Evolutionary conservation across 2,888 invertebrate species (phyloP), one percentile per base, ranked within the genome.

Genomic region (Lypha dubia): DNA sequence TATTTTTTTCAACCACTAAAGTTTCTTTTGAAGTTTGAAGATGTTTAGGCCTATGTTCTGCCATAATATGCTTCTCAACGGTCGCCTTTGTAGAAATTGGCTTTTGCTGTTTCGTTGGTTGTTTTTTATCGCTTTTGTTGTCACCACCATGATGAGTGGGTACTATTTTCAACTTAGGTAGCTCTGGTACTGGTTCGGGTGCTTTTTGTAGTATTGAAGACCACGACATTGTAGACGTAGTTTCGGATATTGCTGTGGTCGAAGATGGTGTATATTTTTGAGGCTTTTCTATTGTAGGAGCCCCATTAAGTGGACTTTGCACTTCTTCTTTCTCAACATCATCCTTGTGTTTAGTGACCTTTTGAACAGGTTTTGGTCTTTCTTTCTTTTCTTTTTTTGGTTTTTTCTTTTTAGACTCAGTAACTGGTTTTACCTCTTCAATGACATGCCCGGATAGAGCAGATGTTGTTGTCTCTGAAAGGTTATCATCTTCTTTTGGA

Each of bases 201-300:
- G 79, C 73, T 49, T 79, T 74, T 60, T 82, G 74, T 1, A 85
- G 46, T 58, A 84, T 77, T 38, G 81, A 65, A 22, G 84, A 80
- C 84, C 84, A 84, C 3, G 83, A 75, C 24, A 58, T 63, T 32
- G 44, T 60, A 13, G 60, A 65, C 44, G 35, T 38, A 0, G 56
- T 67, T n/a, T 13, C 17, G 65, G 71, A 9, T n/a, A 41, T 32
- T 13, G 38, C 22, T 8, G 82, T 28, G n/a, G 51, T 28, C 41
- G 58, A 11, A 46, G 24, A 24, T 56, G 17, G 11, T 53, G 28
- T 28, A 41, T 15, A 3, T 35, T 81, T 68, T 35, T 44, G 68
- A 24, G 17, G 11, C 8, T 70, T 17, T n/a, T 41, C 28, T 11
- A 28, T n/a, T n/a, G n/a, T n/a, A n/a, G n/a, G 51, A 8, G 9